Base-by-base conservation (phyloP, 2,797 vertebrate genomes). In the Melanotaenia nigrans region DNA sequence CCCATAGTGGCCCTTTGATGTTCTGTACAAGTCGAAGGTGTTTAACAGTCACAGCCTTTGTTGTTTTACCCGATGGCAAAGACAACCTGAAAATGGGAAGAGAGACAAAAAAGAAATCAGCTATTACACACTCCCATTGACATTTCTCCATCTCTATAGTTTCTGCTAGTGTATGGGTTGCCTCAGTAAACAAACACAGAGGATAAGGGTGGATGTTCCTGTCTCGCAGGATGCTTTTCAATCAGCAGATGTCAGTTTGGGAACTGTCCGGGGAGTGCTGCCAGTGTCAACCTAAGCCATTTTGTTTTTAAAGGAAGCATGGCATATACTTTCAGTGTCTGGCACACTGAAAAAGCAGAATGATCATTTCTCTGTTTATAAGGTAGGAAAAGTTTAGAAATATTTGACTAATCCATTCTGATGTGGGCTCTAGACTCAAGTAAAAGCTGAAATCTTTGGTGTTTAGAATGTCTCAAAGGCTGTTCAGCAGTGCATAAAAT, bases 171-270 rank as follows among this genome's bases (percentile, higher is more conserved):
- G 25, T 35, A 35, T 25, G 16, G 64, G 61, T 68, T 32, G 62
- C 65, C 68, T 80, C 30, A 24, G 68, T 76, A 45, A 77, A 30
- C 30, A 71, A 82, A 72, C 45, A 64, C n/a, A 57, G 25, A 65
- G 56, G 54, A 60, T 68, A 67, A 53, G 58, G 59, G 58, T 71
- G 65, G 78, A 74, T 79, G 69, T 35, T 53, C 79, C 70, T 73
- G 77, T 80, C 79, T 82, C 73, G 67, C 73, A 77, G 73, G 85
- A 82, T 69, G 83, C 82, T 90, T 75, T 68, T 89, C 75, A 84
- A 78, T 87, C 85, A 89, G 78, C 66, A 71, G 32, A 79, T 49
- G 77, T 59, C 79, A 71, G 68, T 82, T 75, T 63, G 35, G 77
- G 58, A 64, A 71, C 47, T 47, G 71, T 79, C 69, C 60, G 65